Percentiles rank a stretch among this genome's conserved stretches.
Conservation (phyloP, 2,797 vertebrate genomes). For the Takifugu rubripes region DNA sequence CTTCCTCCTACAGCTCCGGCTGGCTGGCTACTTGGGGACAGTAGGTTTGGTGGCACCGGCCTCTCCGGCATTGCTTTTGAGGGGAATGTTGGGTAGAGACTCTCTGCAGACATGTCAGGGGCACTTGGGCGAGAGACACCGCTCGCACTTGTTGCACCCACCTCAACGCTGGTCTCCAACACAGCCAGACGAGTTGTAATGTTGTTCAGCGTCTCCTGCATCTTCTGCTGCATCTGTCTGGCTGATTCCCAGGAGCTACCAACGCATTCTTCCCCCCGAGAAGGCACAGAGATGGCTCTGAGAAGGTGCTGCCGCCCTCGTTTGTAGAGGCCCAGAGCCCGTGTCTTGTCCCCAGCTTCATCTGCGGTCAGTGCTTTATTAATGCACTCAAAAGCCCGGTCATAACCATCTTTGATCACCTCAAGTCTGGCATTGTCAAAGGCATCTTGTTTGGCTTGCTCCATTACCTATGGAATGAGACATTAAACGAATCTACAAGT, state of each 20-base stretch:
- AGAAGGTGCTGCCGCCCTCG: slow-evolving; percentile 86
- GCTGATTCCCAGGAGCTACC: slow-evolving; percentile 86
- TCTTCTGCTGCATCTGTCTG: slow-evolving; percentile 91
- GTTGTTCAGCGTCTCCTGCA: slow-evolving; percentile 90
- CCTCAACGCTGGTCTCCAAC: slow-evolving; percentile 72
- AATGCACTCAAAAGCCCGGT: slow-evolving; percentile 86
- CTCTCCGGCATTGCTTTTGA: slow-evolving; percentile 73
- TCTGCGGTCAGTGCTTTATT: slow-evolving; percentile 86
- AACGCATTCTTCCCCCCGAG: slow-evolving; percentile 68
- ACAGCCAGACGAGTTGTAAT: slow-evolving; percentile 82
- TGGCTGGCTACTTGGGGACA: slow-evolving; percentile 33
- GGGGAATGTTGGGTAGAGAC: slow-evolving; percentile 80
- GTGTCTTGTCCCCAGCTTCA: slow-evolving; percentile 81
- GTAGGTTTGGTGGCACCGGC: slow-evolving; percentile 54
- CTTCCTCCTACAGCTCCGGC: slow-evolving; percentile 47
- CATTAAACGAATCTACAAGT: not conserved
- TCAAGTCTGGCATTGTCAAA: slow-evolving; percentile 83
- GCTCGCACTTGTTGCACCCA: not conserved
- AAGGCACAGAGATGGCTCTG: slow-evolving; percentile 80
- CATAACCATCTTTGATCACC: slow-evolving; percentile 89
- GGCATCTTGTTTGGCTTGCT: slow-evolving; percentile 76
- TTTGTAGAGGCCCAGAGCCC: slow-evolving; percentile 83
- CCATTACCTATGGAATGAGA: slow-evolving; percentile 67
- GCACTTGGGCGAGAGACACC: slow-evolving; percentile 14
- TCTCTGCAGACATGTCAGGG: slow-evolving; percentile 27